These are phyloP conservation scores for Nomada ruficornis DNA, from an alignment of 2,888 invertebrate species.

Conservation along the genomic window DNA sequence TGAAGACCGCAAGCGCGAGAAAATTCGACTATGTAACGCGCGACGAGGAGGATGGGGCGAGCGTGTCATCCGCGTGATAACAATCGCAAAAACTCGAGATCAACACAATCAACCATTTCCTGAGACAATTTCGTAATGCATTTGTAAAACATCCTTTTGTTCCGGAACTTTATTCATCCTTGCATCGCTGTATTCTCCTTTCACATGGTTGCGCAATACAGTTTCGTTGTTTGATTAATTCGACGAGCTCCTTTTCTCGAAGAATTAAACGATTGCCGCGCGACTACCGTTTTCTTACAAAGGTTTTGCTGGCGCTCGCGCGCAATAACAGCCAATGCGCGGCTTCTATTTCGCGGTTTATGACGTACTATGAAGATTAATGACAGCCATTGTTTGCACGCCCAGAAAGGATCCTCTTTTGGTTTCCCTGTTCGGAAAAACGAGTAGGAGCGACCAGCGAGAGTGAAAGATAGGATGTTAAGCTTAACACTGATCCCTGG, in stretches of 20 bases:
- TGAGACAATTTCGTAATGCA: neutral
- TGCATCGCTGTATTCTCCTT: neutral
- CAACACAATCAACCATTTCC: neutral
- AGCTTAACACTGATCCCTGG: slow-evolving; percentile 55
- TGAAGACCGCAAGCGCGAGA: neutral
- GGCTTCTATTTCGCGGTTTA: slow-evolving; percentile 72
- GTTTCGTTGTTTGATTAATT: neutral
- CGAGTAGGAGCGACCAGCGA: neutral
- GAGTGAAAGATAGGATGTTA: slow-evolving; percentile 55
- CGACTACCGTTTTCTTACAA: neutral
- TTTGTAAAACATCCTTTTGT: neutral
- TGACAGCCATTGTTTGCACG: slow-evolving; percentile 65
- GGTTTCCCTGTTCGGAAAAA: slow-evolving; percentile 32
- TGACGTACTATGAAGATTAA: slow-evolving; percentile 77
- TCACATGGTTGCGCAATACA: too few species aligned
- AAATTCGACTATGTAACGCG: neutral
- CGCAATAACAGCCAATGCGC: slow-evolving; percentile 1
- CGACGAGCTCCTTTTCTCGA: too few species aligned
- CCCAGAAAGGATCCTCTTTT: slow-evolving; percentile 31
- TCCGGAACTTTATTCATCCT: neutral
- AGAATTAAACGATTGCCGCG: too few species aligned
- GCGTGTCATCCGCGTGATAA: slow-evolving; percentile 12
- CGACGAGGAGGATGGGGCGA: neutral
- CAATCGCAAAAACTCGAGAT: slow-evolving; percentile 17
- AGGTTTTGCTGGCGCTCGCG: neutral